phyloP scores from a whole-genome alignment of 2,797 vertebrate genomes.

The Enteromius unitaeniatus region DNA sequence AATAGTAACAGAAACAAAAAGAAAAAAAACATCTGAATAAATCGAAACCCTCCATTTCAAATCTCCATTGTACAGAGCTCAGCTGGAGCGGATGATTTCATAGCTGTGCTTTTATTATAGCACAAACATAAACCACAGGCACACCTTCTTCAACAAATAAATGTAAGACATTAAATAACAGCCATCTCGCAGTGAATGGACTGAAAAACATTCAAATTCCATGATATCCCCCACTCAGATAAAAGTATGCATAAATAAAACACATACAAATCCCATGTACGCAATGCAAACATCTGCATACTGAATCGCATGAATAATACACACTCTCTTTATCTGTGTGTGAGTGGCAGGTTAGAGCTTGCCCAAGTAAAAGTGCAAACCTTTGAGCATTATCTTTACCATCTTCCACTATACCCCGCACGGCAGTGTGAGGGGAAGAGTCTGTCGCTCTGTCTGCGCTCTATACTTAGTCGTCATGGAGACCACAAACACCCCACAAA shows the following conservation, averaged over 20 bases:
- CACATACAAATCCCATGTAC: slow-evolving; percentile 45
- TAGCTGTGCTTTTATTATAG: slow-evolving; percentile 54
- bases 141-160: slow-evolving; percentile 44
- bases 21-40: neutral
- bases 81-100: slow-evolving; percentile 58
- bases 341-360: slow-evolving; percentile 72
- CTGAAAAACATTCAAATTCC: slow-evolving; percentile 27
- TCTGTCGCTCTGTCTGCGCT: slow-evolving; percentile 60
- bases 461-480: slow-evolving; percentile 82
- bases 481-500: slow-evolving; percentile 81
- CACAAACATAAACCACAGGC: slow-evolving; percentile 48
- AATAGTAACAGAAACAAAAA: neutral
- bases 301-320: slow-evolving; percentile 44
- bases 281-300: slow-evolving; percentile 54
- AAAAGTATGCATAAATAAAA: slow-evolving; percentile 65
- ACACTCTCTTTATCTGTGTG: slow-evolving; percentile 31
- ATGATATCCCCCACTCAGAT: slow-evolving; percentile 51
- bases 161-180: slow-evolving; percentile 50
- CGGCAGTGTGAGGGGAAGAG: slow-evolving; percentile 64
- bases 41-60: slow-evolving; percentile 5
- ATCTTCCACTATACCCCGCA: slow-evolving; percentile 66
- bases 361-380: slow-evolving; percentile 69
- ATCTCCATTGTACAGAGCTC: slow-evolving; percentile 61
- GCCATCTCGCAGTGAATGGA: slow-evolving; percentile 26
- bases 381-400: slow-evolving; percentile 72